Percentiles rank a stretch among this genome's conserved stretches.
phyloP scores from a whole-genome alignment of 2,113 vertebrate genomes.

The Nicator chloris region DNA sequence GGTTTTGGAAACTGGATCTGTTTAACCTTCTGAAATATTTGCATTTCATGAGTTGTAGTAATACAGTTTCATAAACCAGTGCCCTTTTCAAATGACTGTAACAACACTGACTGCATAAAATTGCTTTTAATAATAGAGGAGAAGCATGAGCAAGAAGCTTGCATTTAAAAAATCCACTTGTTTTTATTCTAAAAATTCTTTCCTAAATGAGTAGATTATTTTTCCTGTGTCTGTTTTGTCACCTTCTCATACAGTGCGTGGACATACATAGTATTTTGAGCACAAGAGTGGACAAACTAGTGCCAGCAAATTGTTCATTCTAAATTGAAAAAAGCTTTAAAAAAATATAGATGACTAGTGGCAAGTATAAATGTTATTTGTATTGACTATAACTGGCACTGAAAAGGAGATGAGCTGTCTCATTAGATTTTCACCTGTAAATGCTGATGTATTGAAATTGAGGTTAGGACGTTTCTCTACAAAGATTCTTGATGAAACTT shows the following conservation, averaged over 20 bases:
- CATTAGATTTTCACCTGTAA: not conserved
- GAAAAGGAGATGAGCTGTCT: not conserved
- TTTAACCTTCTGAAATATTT: slow-evolving; percentile 45
- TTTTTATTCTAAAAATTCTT: not conserved
- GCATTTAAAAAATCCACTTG: not conserved
- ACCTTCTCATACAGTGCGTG: not conserved
- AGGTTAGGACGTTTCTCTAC: not conserved
- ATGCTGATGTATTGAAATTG: not conserved
- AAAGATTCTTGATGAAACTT: not conserved
- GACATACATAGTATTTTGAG: not conserved
- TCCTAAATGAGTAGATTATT: not conserved
- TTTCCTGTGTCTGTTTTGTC: not conserved
- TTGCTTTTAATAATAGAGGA: not conserved
- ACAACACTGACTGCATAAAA: not conserved
- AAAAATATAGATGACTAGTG: not conserved
- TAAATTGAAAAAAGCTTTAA: not conserved
- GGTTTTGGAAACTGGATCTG: not conserved
- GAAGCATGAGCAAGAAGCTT: not conserved
- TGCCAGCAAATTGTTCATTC: not conserved
- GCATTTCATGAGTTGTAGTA: slow-evolving; percentile 17
- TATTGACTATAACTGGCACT: not conserved
- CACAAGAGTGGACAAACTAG: not conserved
- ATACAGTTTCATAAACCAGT: slow-evolving; percentile 20
- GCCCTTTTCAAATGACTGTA: slow-evolving; percentile 34
- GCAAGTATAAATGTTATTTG: not conserved